Percentiles rank a stretch among this genome's conserved stretches.
These are phyloP conservation scores for Hemitrygon akajei DNA, from an alignment of 2,797 vertebrate species.

Conservation along the genomic window DNA sequence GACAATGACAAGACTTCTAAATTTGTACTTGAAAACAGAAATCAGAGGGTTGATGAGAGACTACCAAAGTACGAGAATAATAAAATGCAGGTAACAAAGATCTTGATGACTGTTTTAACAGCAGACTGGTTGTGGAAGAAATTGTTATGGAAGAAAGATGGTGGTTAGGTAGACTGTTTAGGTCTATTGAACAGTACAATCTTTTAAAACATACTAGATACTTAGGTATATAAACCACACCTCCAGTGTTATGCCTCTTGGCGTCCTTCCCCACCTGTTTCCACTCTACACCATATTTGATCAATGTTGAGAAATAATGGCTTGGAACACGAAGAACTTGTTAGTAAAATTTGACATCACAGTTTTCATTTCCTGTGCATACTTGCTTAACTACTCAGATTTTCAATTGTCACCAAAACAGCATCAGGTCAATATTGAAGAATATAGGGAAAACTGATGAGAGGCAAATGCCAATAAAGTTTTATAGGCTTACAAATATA, in stretches of 20 bases:
- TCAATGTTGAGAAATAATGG: too few relatives aligned
- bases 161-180: not conserved
- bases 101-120: not conserved
- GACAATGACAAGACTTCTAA: not conserved
- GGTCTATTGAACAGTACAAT: not conserved
- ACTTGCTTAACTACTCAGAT: not conserved
- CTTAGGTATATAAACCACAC: not conserved
- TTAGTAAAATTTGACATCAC: not conserved
- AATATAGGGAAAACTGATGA: not conserved
- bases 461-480: not conserved
- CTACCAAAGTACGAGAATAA: not conserved
- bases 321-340: not conserved
- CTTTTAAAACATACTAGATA: not conserved
- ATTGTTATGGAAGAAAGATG: not conserved
- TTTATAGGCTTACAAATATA: not conserved
- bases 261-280: too few relatives aligned
- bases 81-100: not conserved
- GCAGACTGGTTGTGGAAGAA: not conserved
- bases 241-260: too few relatives aligned
- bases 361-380: not conserved
- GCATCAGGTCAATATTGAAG: not conserved
- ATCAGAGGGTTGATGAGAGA: not conserved
- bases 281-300: too few relatives aligned
- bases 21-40: not conserved
- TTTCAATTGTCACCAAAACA: not conserved